Evolutionary conservation across 2,888 invertebrate species (phyloP).

Genomic region (Hyposoter dolosus): DNA sequence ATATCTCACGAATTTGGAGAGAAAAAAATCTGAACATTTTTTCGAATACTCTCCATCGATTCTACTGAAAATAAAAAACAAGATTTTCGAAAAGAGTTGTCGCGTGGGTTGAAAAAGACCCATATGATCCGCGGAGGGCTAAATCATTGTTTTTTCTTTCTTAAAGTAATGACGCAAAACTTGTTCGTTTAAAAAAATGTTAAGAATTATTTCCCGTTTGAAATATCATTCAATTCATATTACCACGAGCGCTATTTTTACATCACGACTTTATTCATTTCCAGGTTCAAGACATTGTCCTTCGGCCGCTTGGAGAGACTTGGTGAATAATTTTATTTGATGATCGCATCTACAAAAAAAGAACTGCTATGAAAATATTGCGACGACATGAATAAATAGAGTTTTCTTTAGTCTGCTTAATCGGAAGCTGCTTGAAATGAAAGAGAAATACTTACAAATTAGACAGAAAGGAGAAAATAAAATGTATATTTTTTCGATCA

Average conservation of each 20-base stretch:
- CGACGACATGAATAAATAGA: not conserved
- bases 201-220: not conserved
- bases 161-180: too few relatives aligned
- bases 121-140: too few relatives aligned
- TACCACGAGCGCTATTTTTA: not conserved
- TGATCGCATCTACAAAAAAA: constrained; percentile 22
- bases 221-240: not conserved
- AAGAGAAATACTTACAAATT: not conserved
- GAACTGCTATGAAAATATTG: not conserved
- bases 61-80: too few relatives aligned
- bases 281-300: constrained; percentile 78
- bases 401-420: constrained; percentile 1
- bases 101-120: too few relatives aligned
- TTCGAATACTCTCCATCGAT: too few relatives aligned
- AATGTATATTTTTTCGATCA: constrained; percentile 11
- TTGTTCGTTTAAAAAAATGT: not conserved
- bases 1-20: too few relatives aligned
- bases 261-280: constrained; percentile 42
- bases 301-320: constrained; percentile 78
- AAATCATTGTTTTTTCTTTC: too few relatives aligned
- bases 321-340: constrained; percentile 72
- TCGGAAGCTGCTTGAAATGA: not conserved
- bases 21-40: too few relatives aligned
- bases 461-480: constrained; percentile 37
- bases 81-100: too few relatives aligned